Evolutionary conservation across 2,797 vertebrate genomes (phyloP).

Genomic region (Pseudopleuronectes americanus): DNA sequence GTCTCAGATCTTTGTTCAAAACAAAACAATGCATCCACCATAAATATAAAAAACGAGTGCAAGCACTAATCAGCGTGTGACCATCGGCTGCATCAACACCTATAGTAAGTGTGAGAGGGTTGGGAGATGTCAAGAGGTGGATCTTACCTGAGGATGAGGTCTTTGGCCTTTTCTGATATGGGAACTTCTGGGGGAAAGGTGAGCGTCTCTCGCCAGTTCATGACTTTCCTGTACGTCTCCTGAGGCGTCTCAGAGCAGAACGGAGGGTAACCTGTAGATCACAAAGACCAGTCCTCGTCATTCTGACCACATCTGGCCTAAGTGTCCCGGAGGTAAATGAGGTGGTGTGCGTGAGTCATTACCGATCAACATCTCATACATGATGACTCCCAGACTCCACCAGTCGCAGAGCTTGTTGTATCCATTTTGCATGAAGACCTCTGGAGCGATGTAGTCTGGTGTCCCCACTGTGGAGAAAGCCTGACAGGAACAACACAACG

Average conservation of each 20-base stretch:
- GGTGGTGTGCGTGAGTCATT: slow-evolving; percentile 6
- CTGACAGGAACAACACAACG: slow-evolving; percentile 64
- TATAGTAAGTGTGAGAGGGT: not conserved
- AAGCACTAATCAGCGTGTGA: not conserved
- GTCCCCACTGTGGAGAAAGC: slow-evolving; percentile 97
- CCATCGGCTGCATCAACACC: not conserved
- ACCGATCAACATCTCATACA: slow-evolving; percentile 99
- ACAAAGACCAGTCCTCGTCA: not conserved
- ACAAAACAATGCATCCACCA: not conserved
- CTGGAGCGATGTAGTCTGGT: slow-evolving; percentile 96
- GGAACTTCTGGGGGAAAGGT: slow-evolving; percentile 98
- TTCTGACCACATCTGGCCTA: not conserved
- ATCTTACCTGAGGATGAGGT: slow-evolving; percentile 93
- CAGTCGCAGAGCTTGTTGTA: slow-evolving; percentile 98
- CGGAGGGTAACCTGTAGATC: slow-evolving; percentile 91
- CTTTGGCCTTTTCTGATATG: slow-evolving; percentile 98
- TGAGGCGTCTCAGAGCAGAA: slow-evolving; percentile 99
- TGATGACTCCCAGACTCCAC: slow-evolving; percentile 98
- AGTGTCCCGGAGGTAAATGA: not conserved
- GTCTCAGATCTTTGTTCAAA: too few relatives aligned
- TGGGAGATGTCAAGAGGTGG: not conserved
- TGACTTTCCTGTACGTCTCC: slow-evolving; percentile 98
- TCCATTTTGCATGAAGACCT: slow-evolving; percentile 97
- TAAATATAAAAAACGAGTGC: not conserved
- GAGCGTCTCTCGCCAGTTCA: slow-evolving; percentile 98